Conservation (phyloP, 2,797 vertebrate species). For the Trachurus trachurus region DNA sequence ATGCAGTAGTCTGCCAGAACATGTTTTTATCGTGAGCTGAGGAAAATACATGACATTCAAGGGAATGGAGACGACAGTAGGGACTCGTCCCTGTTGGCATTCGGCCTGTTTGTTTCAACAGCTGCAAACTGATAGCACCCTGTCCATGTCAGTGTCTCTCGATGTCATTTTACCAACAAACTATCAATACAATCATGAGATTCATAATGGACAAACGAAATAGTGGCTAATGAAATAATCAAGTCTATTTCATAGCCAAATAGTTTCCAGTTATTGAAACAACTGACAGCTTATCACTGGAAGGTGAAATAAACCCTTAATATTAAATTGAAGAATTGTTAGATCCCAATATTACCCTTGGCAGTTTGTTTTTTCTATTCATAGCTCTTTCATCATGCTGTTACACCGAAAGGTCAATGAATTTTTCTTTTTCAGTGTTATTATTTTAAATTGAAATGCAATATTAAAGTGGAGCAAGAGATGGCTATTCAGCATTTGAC, state of each 20-base stretch:
- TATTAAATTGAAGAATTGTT: conserved; percentile 53
- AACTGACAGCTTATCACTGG: conserved; percentile 54
- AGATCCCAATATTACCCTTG: conserved; percentile 59
- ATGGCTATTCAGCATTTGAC: conserved; percentile 86
- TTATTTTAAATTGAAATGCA: conserved; percentile 87
- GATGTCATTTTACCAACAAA: conserved; percentile 38
- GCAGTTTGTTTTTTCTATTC: conserved; percentile 73
- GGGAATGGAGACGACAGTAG: conserved; percentile 24
- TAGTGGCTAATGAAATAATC: conserved; percentile 52
- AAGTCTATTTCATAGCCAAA: conserved; percentile 48
- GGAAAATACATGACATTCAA: conserved; percentile 59
- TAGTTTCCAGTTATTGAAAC: conserved; percentile 79
- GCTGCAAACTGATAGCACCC: conserved; percentile 68
- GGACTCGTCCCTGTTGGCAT: conserved; percentile 18
- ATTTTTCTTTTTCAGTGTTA: conserved; percentile 86
- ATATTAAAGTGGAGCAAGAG: conserved; percentile 86
- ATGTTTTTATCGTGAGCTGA: conserved; percentile 68
- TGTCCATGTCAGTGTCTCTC: conserved; percentile 30
- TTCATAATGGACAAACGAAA: conserved; percentile 39
- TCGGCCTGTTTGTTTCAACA: conserved; percentile 75
- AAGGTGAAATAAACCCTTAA: conserved; percentile 59
- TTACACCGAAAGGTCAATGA: conserved; percentile 87
- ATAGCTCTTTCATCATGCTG: conserved; percentile 80
- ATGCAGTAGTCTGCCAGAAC: conserved; percentile 80
- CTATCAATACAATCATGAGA: conserved; percentile 54